Conservation (phyloP, 2,797 vertebrate species). For the Trematomus bernacchii region DNA sequence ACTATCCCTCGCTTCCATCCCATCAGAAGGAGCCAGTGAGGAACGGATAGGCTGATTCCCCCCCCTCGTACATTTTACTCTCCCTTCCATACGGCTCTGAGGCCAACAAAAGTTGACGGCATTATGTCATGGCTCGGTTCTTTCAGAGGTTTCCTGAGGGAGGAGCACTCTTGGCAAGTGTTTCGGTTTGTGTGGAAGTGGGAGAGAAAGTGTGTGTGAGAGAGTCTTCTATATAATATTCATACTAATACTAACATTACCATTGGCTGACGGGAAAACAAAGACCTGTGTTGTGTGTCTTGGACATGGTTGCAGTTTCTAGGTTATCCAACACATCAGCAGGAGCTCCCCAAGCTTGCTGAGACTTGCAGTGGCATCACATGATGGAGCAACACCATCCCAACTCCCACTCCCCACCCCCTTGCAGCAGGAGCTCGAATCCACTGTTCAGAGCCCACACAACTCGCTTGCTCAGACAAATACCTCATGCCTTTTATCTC, state of each 20-base stretch:
- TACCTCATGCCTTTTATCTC: constrained; percentile 31
- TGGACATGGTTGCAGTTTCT: constrained; percentile 13
- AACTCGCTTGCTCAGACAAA: constrained; percentile 42
- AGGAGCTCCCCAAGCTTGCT: constrained; percentile 40
- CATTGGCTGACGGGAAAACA: constrained; percentile 23
- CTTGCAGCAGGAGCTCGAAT: constrained; percentile 15
- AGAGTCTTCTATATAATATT: constrained; percentile 30
- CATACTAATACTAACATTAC: constrained; percentile 18
- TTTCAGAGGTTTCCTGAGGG: constrained; percentile 57
- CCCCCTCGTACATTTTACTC: constrained; percentile 37
- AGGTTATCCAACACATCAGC: constrained; percentile 19
- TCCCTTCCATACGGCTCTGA: constrained; percentile 52
- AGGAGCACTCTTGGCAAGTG: constrained; percentile 44
- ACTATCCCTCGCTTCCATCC: constrained; percentile 18
- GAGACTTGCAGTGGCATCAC: constrained; percentile 56
- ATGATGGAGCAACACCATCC: constrained; percentile 36
- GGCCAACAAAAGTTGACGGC: constrained; percentile 61
- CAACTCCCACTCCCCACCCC: not conserved
- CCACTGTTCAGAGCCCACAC: constrained; percentile 20
- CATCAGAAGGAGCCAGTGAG: constrained; percentile 28
- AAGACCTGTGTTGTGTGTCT: constrained; percentile 19
- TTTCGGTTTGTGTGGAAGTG: constrained; percentile 48
- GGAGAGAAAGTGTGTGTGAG: constrained; percentile 37
- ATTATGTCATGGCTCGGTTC: constrained; percentile 64
- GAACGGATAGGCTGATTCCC: constrained; percentile 40